Evolutionary conservation across 2,113 vertebrate species (phyloP).

Genomic region (Cacatua alba): DNA sequence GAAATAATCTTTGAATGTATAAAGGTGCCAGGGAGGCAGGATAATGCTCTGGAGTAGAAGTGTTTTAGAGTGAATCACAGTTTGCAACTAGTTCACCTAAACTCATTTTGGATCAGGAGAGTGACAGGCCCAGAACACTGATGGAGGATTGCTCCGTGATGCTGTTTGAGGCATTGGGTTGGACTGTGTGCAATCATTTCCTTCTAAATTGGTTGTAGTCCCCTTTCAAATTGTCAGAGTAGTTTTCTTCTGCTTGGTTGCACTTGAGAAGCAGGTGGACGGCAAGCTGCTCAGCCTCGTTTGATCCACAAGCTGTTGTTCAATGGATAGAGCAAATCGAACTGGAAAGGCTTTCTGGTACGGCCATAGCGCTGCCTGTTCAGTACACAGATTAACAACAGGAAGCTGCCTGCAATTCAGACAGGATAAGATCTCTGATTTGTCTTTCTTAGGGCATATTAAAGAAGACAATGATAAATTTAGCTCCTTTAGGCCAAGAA

Average conservation of each 20-base stretch:
- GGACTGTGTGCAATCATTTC: conserved; percentile 56
- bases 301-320: conserved; percentile 37
- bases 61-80: conserved; percentile 18
- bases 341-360: conserved; percentile 43
- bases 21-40: neutral
- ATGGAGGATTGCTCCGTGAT: conserved; percentile 37
- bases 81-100: conserved; percentile 45
- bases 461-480: conserved; percentile 23
- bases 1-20: neutral
- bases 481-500: neutral
- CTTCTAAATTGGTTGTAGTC: conserved; percentile 65
- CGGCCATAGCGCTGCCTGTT: neutral
- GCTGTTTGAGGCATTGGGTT: neutral
- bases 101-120: conserved; percentile 39
- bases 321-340: conserved; percentile 53
- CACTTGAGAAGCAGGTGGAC: conserved; percentile 67
- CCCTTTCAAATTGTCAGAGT: conserved; percentile 72
- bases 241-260: conserved; percentile 64
- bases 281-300: conserved; percentile 41
- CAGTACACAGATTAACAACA: neutral
- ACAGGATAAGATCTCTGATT: neutral
- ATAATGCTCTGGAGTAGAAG: neutral
- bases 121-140: conserved; percentile 48
- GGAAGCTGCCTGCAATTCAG: neutral
- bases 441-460: neutral